Base-by-base conservation (phyloP, 37 sponge, comb jelly and placozoan genomes). In the Bolinopsis microptera region DNA sequence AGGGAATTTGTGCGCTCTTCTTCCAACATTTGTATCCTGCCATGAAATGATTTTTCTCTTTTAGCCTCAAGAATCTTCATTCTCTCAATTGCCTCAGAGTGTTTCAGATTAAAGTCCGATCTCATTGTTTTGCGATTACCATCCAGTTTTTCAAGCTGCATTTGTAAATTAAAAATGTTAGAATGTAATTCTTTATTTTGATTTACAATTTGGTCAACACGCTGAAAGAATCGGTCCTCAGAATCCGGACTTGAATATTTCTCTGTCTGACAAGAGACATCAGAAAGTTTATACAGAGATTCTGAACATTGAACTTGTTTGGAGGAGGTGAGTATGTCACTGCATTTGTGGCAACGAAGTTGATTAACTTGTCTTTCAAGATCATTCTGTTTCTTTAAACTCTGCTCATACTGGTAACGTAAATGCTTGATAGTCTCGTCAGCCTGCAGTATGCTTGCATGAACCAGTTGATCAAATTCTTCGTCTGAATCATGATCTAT, bases 21-120 rank as follows among this genome's bases (percentile, higher is more conserved):
- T 40, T 86, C 90, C 1, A 86, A 30, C 90, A 30, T 28, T 28
- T 86, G 32, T 41, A 86, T 86, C 18, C 90, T 39, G 36, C 35
- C 90, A 5, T 36, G 16, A 27, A 30, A 86, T 41, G 90, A 86
- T 27, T 39, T 86, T 41, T 86, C 90, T 25, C 35, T 86, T 34
- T 86, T 86, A 3, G 34, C 90, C 23, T 41, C 61, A 24, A 86
- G 41, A 5, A 86, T 86, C 18, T 86, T 39, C 61, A 41, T 41
- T 3, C 35, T 35, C 61, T 86, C 90, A 9, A 86, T 27, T 13
- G 90, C 61, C 36, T 86, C 90, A 40, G 61, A 41, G 39, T 36
- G 36, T 25, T 86, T 86, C 30, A 41, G 61, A 86, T 86, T 34
- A 86, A 86, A 86, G 30, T 86, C 90, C 9, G 90, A 86, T 40